Evolutionary conservation across 2,113 vertebrate genomes (phyloP), one percentile per base, ranked within the genome.

Genomic region (Forbesichthys papilliferus): DNA sequence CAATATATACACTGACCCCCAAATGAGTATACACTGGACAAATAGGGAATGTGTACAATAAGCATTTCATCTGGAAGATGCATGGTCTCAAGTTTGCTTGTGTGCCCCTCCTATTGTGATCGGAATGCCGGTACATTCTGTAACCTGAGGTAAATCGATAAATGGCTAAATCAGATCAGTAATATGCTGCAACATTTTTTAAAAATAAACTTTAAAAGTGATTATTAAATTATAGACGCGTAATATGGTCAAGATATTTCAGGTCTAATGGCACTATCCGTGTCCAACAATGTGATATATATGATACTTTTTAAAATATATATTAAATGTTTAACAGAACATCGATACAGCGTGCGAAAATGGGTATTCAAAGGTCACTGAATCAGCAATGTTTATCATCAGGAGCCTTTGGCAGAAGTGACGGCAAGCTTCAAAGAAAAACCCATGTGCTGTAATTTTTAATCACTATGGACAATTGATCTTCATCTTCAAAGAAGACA

Each of bases 381-480:
- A 89, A 84, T 91, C 87, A 84, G 84, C 86, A 75, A 65, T 77
- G 78, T 74, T 75, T 79, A 61, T 84, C 84, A 84, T 85, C 84
- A 84, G 70, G 48, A 78, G 83, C 72, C 74, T 83, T 73, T 77
- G 80, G 80, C 69, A 20, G 61, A 64, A 48, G 74, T 61, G 68
- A 64, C 51, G 27, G 68, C 52, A 56, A 71, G 75, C 86, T 87
- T 88, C 83, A 90, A 87, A 90, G 77, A 87, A 86, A 86, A 73
- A 66, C 64, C 14, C 52, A 61, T 18, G 75, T 63, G 20, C 75
- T 73, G 78, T 85, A 71, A 72, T 81, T 87, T 88, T 89, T 88
- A 85, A 90, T 91, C 86, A 86, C 53, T 65, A 63, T 58, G 87
- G 80, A 90, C 86, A 90, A 90, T 79, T 83, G 87, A 91, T 90